Percentiles rank a stretch among this genome's conserved stretches.
phyloP scores from a whole-genome alignment of 2,797 vertebrate genomes.

The Pampus argenteus region DNA sequence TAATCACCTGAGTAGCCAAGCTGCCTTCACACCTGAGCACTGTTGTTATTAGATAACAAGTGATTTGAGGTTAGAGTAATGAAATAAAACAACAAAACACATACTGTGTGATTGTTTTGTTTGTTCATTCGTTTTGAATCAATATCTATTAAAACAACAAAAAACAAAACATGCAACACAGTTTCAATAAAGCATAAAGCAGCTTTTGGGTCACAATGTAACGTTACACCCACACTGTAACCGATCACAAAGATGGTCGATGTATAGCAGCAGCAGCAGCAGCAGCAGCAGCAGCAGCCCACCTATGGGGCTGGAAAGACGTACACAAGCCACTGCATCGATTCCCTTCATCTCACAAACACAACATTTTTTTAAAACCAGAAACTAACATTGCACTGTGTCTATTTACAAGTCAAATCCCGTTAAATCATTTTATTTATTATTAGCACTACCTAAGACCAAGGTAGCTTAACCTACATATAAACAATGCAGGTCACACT shows the following conservation, averaged over 20 bases:
- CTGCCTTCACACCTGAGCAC: constrained; percentile 64
- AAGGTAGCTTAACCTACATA: constrained; percentile 47
- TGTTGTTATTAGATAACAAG: background rate
- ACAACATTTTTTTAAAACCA: constrained; percentile 13
- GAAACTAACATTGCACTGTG: background rate
- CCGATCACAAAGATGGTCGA: constrained; percentile 63
- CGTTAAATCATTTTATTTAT: constrained; percentile 32
- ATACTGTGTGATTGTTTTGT: background rate
- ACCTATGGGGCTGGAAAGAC: constrained; percentile 36
- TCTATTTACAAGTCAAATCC: background rate
- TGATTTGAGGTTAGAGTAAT: background rate
- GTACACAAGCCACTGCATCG: constrained; percentile 12
- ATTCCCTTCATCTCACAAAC: background rate
- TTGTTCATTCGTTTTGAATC: background rate
- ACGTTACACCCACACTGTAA: constrained; percentile 55
- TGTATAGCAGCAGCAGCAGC: constrained; percentile 26
- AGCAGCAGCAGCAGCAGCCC: constrained; percentile 1
- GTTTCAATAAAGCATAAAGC: constrained; percentile 18
- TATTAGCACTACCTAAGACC: constrained; percentile 37
- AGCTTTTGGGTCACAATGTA: constrained; percentile 51
- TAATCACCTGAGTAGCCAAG: constrained; percentile 65
- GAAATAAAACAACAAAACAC: background rate
- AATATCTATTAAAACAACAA: too few species aligned
- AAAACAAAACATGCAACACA: too few species aligned
- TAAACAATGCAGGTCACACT: constrained; percentile 57